phyloP scores from a whole-genome alignment of 1,140 invertebrate genomes.

The Caenorhabditis elegans region WBcel235 BX284603.4:5464001-5464500 shows the following conservation, averaged over 20 bases:
- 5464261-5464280: not conserved
- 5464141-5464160: too few relatives aligned
- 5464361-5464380: conserved; percentile 20
- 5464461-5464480: conserved; percentile 7
- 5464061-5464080: not conserved
- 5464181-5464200: not conserved
- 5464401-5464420: conserved; percentile 29
- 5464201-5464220: not conserved
- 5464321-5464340: not conserved
- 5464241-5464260: conserved; percentile 24
- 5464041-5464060: not conserved
- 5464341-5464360: not conserved
- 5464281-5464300: not conserved
- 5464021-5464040: not conserved
- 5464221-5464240: not conserved
- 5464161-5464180: not conserved
- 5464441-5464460: not conserved
- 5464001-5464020: not conserved
- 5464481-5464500: conserved; percentile 37
- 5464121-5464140: too few relatives aligned
- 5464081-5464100: not conserved
- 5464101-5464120: not conserved
- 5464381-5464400: not conserved
- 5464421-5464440: conserved; percentile 6
- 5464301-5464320: not conserved